Base-by-base conservation (phyloP, 2,888 invertebrate species). In the Drosophila mulleri region DNA sequence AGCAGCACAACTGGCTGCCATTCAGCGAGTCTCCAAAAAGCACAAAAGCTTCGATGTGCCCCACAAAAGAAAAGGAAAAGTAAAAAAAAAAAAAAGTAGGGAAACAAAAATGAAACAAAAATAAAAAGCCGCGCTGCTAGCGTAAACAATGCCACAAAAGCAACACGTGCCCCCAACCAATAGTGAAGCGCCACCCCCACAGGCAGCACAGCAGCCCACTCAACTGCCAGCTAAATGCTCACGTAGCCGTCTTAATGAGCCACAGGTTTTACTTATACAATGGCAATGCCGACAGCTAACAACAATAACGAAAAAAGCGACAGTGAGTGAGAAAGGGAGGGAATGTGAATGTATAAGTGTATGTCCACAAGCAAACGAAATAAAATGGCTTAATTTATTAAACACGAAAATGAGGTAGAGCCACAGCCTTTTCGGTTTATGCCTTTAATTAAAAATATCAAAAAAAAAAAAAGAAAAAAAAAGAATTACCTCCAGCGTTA, bases 381-480 rank as follows among this genome's bases (percentile, higher is more conserved):
- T 83, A 74, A 80, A 83, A 82, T 74, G 65, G 81, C 78, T 83
- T 78, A 74, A 83, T 82, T 78, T 83, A 78, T 82, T 82, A 82
- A 79, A 74, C 66, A 80, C 64, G 57, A 80, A 69, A 67, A 72
- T 72, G 67, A 63, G 62, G 67, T 59, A 70, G 67, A 59, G 47
- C 62, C 47, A 54, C 58, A 57, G 62, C 67, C 59, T 60, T 67
- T 70, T 64, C 20, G 57, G 54, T 45, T 59, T 61, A 9, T 69
- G 57, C 60, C 62, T 79, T 82, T 81, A 81, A 81, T 81, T 81
- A 81, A 81, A 81, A 81, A 76, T 76, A 69, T 59, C 50, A 63
- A 63, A 63, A 62, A 23, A 52, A 32, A 50, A 57, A 26, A 26
- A 4, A 23, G 20, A 23, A 26, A 26, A 26, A 57, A 53, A 54